Base-by-base conservation (phyloP, 2,113 vertebrate species). In the Sialia sialis region DNA sequence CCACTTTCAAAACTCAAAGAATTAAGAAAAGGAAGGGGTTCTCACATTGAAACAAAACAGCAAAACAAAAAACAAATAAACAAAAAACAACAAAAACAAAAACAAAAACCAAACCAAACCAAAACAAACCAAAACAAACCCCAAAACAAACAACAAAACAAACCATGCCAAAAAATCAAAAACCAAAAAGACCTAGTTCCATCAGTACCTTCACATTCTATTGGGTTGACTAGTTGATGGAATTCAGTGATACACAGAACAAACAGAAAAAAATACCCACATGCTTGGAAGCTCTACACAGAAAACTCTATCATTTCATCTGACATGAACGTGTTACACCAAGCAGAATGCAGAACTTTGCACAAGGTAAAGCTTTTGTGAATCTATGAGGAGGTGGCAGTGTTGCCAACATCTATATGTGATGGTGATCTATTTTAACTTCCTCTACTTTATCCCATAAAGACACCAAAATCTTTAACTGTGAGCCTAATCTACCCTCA, bases 41-140 rank as follows among this genome's bases (percentile, higher is more conserved):
- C 8, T 20, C 0, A 0, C 13, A 38, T 55, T 63, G n/a, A 56
- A 34, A 56, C 15, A 29, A 17, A 26, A 29, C 7, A n/a, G 21
- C 25, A 44, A 43, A 36, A 30, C 14, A 26, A 66, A 22, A 43
- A 49, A 26, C 26, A 38, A 46, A 63, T n/a, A 30, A 14, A 49
- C 8, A 32, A 74, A 52, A 38, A n/a, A n/a, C 20, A 43, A 51
- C 48, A 23, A 16, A 49, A 64, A 62, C 5, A 27, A 59, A 51
- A 30, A 13, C 8, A 39, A 39, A 7, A 7, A 25, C 4, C 2
- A 8, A 10, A n/a, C 25, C 10, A 32, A 55, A 9, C 8, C 20
- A 43, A 51, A 59, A 23, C 22, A 49, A 64, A 62, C 5, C 34
- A 59, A 51, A 30, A 13, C 8, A 39, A 39, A 7, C 10, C 32